A percentile compares a stretch with the other conserved stretches of the same genome.
phyloP scores from a whole-genome alignment of 2,888 invertebrate species.

The Blastobasis lacticolella region DNA sequence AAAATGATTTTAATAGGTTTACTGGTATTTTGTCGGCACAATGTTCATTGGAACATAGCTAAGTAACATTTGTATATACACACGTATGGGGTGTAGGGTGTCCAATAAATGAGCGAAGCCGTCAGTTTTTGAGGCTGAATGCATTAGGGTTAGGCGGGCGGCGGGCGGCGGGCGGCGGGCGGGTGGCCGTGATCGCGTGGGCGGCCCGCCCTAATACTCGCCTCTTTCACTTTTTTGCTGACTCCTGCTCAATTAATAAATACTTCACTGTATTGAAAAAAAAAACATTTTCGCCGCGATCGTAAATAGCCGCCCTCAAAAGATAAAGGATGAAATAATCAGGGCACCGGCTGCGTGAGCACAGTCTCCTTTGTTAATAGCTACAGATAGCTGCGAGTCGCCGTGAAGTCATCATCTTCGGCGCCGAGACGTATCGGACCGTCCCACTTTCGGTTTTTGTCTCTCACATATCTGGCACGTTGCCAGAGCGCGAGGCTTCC shows the following conservation, averaged over 20 bases:
- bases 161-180: conserved; percentile 8
- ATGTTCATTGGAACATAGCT: no score
- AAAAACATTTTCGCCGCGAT: conserved; percentile 8
- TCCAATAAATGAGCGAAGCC: conserved; percentile 8
- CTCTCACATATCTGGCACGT: conserved; percentile 17
- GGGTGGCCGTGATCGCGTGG: conserved; percentile 15
- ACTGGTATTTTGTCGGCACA: no score
- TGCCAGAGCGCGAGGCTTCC: conserved; percentile 15
- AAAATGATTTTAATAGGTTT: no score
- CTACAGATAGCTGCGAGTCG: background rate
- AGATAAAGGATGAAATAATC: background rate
- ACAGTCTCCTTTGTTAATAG: background rate
- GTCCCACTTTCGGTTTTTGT: conserved; percentile 18
- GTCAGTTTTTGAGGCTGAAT: conserved; percentile 11
- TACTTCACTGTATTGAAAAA: conserved; percentile 19
- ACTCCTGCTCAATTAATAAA: conserved; percentile 32
- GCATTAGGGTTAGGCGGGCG: conserved; percentile 8
- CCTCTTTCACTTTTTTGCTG: conserved; percentile 29
- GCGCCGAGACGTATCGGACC: conserved; percentile 8
- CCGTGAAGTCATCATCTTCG: conserved; percentile 9
- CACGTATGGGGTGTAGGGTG: conserved; percentile 3
- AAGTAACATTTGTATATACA: background rate
- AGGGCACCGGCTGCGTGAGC: background rate
- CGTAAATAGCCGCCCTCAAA: conserved; percentile 7
- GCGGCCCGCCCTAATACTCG: conserved; percentile 8